A percentile compares a stretch with the other conserved stretches of the same genome.
These are phyloP conservation scores for Metellina segmentata DNA, from an alignment of 2,888 invertebrate species.

Conservation along the genomic window DNA sequence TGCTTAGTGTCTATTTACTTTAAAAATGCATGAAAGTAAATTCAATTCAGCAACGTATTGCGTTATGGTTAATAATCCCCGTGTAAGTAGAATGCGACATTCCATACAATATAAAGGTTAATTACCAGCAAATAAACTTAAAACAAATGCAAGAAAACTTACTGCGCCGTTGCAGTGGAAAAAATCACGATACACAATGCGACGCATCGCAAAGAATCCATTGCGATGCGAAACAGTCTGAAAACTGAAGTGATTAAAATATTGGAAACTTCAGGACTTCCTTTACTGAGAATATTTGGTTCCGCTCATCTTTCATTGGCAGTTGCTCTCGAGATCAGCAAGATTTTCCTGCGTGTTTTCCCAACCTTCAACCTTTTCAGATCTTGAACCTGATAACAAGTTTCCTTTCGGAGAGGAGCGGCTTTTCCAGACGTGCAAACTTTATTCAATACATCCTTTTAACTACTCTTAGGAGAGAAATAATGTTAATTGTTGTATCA, in stretches of 20 bases:
- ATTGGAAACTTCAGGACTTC: constrained; percentile 9
- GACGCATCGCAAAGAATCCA: constrained; percentile 22
- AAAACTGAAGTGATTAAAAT: background rate
- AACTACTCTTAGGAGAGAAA: too few species aligned
- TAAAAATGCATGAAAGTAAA: background rate
- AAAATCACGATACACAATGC: constrained; percentile 15
- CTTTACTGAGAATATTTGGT: constrained; percentile 15
- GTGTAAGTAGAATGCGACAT: too few species aligned
- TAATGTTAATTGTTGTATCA: background rate
- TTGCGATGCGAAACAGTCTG: background rate
- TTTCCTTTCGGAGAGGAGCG: constrained; percentile 2
- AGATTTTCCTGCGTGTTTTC: constrained; percentile 54
- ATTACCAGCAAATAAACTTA: background rate
- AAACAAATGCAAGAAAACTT: constrained; percentile 45
- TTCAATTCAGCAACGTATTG: background rate
- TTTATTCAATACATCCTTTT: too few species aligned
- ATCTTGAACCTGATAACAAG: constrained; percentile 15
- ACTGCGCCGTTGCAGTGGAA: constrained; percentile 6
- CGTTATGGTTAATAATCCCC: too few species aligned
- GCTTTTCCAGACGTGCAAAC: background rate
- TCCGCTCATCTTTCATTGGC: constrained; percentile 31
- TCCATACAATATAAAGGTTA: too few species aligned
- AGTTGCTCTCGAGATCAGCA: constrained; percentile 7
- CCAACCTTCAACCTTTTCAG: constrained; percentile 58
- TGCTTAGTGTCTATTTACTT: background rate